Evolutionary conservation across 2,113 vertebrate species (phyloP).

Genomic region (Capreolus pygargus): DNA sequence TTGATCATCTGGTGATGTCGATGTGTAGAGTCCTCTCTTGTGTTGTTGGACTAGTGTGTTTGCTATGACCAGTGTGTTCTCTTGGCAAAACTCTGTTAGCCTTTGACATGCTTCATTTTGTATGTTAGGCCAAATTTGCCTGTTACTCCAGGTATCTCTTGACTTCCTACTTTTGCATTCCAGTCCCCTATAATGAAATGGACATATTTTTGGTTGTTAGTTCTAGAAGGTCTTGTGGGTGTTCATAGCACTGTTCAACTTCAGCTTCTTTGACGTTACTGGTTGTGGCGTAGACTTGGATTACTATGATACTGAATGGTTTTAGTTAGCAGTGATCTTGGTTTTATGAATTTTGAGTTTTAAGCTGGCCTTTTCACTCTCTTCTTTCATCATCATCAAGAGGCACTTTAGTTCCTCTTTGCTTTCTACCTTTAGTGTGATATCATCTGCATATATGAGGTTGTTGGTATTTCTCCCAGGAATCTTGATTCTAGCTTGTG

Average conservation of each 20-base stretch:
- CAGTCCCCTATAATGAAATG: background rate
- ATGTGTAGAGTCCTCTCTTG: background rate
- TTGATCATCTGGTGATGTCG: background rate
- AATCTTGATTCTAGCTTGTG: background rate
- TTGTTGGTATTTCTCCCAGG: background rate
- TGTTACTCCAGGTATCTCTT: background rate
- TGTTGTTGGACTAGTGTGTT: background rate
- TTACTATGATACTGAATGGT: background rate
- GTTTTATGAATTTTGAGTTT: background rate
- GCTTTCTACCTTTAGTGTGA: background rate
- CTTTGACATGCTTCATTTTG: accelerated
- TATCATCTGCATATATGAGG: background rate
- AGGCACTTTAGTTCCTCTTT: background rate
- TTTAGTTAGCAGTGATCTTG: background rate
- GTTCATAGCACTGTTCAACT: background rate
- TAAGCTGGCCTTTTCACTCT: background rate
- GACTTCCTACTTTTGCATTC: background rate
- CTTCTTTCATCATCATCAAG: background rate
- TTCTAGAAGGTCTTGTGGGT: background rate
- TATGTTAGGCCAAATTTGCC: background rate
- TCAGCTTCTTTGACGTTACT: background rate
- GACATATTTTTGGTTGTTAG: background rate
- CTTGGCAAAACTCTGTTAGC: background rate
- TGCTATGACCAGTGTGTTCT: background rate
- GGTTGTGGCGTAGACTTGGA: background rate